Percentiles rank a stretch among this genome's conserved stretches.
These are phyloP conservation scores for Indri indri DNA, from an alignment of 2,113 vertebrate genomes.

Conservation along the genomic window DNA sequence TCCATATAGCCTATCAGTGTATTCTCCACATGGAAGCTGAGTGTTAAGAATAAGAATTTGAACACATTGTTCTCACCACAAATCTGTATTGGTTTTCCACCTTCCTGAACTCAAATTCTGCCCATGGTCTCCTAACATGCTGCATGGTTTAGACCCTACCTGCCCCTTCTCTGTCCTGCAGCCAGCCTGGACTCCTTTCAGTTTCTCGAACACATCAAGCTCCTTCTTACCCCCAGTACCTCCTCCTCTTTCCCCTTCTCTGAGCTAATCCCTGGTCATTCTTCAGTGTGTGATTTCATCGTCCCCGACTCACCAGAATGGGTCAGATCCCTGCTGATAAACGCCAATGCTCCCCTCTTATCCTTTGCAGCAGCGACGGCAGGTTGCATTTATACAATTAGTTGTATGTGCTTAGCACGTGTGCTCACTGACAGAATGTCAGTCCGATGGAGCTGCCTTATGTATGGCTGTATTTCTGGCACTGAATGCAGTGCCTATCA, in stretches of 20 bases:
- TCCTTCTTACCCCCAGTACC: neutral
- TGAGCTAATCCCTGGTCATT: neutral
- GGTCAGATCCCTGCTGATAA: too few species aligned
- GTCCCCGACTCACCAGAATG: too few species aligned
- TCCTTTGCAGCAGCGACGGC: neutral
- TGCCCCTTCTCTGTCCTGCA: neutral
- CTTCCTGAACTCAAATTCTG: neutral
- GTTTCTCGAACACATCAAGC: neutral
- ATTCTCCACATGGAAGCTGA: rapidly evolving
- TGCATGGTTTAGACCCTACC: neutral
- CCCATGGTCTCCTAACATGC: neutral
- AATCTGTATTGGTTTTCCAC: neutral
- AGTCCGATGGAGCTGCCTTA: neutral
- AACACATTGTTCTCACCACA: neutral
- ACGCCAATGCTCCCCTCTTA: neutral
- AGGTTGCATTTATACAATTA: neutral
- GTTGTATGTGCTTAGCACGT: neutral
- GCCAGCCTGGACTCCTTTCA: too few species aligned
- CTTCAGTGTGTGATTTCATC: neutral
- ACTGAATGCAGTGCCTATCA: neutral
- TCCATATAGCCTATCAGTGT: neutral
- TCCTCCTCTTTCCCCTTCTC: neutral
- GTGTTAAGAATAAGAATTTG: neutral
- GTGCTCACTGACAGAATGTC: neutral
- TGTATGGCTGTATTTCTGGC: neutral